phyloP scores from a whole-genome alignment of 2,888 invertebrate genomes.

The Congeria kusceri region DNA sequence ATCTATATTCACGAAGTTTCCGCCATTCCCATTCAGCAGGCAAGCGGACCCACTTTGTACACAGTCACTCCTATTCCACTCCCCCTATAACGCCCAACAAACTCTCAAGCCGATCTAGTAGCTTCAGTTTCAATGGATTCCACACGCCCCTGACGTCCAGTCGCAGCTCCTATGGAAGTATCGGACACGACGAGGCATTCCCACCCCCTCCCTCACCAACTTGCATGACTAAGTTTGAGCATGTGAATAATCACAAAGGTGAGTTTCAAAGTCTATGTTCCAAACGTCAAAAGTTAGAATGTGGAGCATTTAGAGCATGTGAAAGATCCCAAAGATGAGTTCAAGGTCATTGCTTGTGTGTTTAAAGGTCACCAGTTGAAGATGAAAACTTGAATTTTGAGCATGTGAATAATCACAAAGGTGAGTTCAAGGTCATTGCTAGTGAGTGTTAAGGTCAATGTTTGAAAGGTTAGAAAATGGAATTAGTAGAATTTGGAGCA shows the following conservation, averaged over 20 bases:
- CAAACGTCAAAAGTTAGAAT: no score
- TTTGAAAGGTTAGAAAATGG: no score
- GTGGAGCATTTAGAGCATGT: constrained; percentile 40
- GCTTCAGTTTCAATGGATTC: constrained; percentile 43
- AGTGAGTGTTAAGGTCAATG: background rate
- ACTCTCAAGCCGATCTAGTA: constrained; percentile 29
- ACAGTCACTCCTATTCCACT: constrained; percentile 35
- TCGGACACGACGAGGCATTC: constrained; percentile 76
- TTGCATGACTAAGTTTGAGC: constrained; percentile 60
- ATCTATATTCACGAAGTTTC: background rate
- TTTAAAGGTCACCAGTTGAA: no score
- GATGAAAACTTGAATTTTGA: no score
- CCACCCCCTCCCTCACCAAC: constrained; percentile 78
- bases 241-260: constrained; percentile 39
- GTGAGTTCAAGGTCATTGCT: constrained; percentile 28
- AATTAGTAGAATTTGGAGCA: no score
- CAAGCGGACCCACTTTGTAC: constrained; percentile 37
- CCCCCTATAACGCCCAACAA: constrained; percentile 49
- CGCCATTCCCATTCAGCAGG: constrained; percentile 34
- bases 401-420: constrained; percentile 6
- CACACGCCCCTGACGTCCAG: constrained; percentile 34
- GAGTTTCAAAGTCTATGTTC: constrained; percentile 36
- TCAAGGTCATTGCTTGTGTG: no score
- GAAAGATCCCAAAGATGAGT: constrained; percentile 42
- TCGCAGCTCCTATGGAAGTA: constrained; percentile 62